phyloP scores from a whole-genome alignment of 2,113 vertebrate species.

The Melanerpes aurifrons region DNA sequence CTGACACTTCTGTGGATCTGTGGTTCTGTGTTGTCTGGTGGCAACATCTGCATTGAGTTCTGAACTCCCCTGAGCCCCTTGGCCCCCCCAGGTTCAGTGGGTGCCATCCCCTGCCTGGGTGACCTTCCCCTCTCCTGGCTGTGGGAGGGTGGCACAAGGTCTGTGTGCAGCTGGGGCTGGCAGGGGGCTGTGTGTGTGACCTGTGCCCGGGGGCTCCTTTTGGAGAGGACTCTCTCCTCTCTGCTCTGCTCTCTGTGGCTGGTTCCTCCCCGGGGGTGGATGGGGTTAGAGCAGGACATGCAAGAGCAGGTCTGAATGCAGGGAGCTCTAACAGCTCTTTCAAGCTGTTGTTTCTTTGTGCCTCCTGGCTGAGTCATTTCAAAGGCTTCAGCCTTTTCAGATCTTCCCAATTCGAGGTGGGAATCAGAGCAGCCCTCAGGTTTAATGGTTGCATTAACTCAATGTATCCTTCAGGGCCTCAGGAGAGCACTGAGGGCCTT shows the following conservation, averaged over 20 bases:
- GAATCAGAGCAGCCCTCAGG: not conserved
- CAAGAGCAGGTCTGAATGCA: not conserved
- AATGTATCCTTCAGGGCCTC: not conserved
- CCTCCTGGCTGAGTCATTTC: slow-evolving; percentile 2
- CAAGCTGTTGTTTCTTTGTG: not conserved
- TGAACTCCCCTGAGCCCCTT: accelerated
- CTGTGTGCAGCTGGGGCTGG: not conserved
- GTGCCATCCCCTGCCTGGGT: accelerated
- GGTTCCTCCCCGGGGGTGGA: accelerated
- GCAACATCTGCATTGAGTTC: accelerated
- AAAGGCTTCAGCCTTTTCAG: slow-evolving; percentile 33
- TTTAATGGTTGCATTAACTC: slow-evolving; percentile 13
- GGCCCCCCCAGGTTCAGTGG: not conserved
- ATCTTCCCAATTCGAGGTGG: not conserved
- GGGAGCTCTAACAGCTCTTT: slow-evolving; percentile 6
- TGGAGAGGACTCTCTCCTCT: not conserved
- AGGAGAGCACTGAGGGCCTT: accelerated
- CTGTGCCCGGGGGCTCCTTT: not conserved
- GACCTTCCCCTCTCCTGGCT: accelerated
- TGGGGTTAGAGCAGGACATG: not conserved
- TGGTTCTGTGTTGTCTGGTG: not conserved
- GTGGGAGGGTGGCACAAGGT: not conserved
- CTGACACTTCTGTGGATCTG: too few relatives aligned
- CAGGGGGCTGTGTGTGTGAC: not conserved
- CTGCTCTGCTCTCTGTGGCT: not conserved